Evolutionary conservation across 1,140 invertebrate species (phyloP), one percentile per base, ranked within the genome.

Genomic region (Pomacea maculata): DNA sequence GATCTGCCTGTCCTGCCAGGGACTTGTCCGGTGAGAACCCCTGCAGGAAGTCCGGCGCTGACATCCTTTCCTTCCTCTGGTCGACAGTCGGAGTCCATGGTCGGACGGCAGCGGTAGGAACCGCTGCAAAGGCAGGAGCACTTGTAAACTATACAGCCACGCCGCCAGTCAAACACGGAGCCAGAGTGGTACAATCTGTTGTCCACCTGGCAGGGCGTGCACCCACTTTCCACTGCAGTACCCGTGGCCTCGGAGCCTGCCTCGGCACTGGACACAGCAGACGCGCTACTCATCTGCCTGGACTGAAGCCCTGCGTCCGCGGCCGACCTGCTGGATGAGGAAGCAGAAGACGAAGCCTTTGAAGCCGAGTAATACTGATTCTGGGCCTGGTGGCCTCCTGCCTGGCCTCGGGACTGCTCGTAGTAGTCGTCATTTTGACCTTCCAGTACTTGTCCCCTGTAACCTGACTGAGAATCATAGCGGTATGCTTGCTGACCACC

Each of bases 111-210:
- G 21, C 83, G 64, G 73, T 83, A 83, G 57, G 78, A 80, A 21
- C 81, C 83, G 65, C 83, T 81, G 75, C 84, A 86, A n/a, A 83
- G 67, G 57, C 85, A 85, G 19, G 54, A 14, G 68, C 85, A 86
- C 75, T 83, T 83, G 81, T 85, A 86, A 5, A 82, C 63, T 11
- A 83, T 77, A 63, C 85, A 86, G 17, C 80, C 84, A 29, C 82
- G 72, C 2, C 75, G 61, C 83, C 83, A 82, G 65, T 83, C 82
- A 74, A 86, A 86, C 21, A 81, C 25, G 21, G 80, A 80, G 7
- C 80, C 82, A 0, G 80, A 52, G 9, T 21, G 80, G 77, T 86
- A 86, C 6, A n/a, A 34, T 45, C 81, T 82, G 10, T 67, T 63
- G 67, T 83, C 83, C 29, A 81, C 83, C 55, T 73, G 34, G 52